Conservation (phyloP, 2,797 vertebrate genomes). For the Hydrophis major region DNA sequence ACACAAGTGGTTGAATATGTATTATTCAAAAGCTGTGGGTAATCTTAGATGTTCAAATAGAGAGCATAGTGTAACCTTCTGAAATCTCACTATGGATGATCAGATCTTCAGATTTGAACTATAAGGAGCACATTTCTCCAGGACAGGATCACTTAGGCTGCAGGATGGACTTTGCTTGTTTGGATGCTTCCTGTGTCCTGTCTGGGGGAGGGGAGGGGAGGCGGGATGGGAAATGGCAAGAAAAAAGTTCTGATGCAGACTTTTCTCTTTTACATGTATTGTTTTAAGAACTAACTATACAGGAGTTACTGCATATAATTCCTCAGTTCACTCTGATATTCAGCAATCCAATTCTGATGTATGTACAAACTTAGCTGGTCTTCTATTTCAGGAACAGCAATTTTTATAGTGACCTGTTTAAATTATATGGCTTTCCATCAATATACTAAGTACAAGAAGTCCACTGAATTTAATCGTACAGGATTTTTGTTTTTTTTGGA, state of each 20-base stretch:
- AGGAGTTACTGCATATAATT: neutral
- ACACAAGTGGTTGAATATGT: neutral
- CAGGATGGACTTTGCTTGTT: neutral
- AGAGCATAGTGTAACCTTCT: neutral
- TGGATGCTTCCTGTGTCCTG: neutral
- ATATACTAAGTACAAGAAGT: neutral
- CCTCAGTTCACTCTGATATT: neutral
- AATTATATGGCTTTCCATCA: slow-evolving; percentile 1
- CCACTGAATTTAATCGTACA: neutral
- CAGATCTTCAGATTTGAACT: neutral
- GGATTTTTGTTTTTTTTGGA: neutral
- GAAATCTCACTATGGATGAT: neutral
- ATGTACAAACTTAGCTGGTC: neutral
- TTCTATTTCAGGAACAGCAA: neutral
- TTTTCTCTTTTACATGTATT: neutral
- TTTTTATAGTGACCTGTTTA: neutral
- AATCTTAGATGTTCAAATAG: neutral
- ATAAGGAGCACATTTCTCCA: neutral
- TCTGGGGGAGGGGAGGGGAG: fast-evolving
- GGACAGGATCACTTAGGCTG: neutral
- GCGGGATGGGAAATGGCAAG: neutral
- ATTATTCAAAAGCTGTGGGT: neutral
- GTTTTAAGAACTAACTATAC: neutral
- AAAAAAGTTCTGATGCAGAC: neutral
- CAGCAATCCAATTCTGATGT: neutral